Conservation (phyloP, 2,888 invertebrate genomes). For the Cheilosia scutellata region DNA sequence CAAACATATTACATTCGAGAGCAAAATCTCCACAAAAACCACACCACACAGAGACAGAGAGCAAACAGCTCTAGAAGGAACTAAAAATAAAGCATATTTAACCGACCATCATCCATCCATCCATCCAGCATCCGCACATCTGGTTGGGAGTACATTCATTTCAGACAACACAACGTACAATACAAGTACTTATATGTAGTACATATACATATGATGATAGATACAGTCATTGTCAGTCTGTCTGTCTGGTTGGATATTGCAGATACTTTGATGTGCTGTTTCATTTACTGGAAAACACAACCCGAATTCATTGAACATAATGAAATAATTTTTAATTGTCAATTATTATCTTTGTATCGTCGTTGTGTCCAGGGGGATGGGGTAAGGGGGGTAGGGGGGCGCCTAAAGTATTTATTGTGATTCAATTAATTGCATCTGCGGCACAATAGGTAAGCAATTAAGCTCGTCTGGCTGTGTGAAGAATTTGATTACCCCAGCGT, state of each 20-base stretch:
- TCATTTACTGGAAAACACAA: conserved; percentile 74
- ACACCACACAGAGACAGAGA: conserved; percentile 16
- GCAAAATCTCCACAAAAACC: background rate
- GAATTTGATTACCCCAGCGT: conserved; percentile 60
- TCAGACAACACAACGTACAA: conserved; percentile 6
- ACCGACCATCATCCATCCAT: conserved; percentile 44
- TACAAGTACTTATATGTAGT: background rate
- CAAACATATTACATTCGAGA: conserved; percentile 30
- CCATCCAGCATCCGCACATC: conserved; percentile 24
- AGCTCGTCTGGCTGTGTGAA: conserved; percentile 68
- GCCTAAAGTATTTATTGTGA: conserved; percentile 57
- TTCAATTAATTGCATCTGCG: conserved; percentile 73
- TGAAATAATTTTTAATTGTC: conserved; percentile 75
- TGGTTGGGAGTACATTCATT: conserved; percentile 23
- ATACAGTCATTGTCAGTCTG: conserved; percentile 31
- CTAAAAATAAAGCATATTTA: conserved; percentile 61
- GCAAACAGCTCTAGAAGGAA: conserved; percentile 4
- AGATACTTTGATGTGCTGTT: conserved; percentile 68
- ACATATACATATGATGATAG: background rate
- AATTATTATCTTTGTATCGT: conserved; percentile 65
- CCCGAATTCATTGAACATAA: conserved; percentile 67
- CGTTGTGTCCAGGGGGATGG: background rate
- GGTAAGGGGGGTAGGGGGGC: background rate
- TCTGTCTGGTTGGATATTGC: conserved; percentile 53
- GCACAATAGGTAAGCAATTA: conserved; percentile 72